These are phyloP conservation scores for Dendropsophus ebraccatus DNA, from an alignment of 2,113 vertebrate genomes.

Conservation along the genomic window DNA sequence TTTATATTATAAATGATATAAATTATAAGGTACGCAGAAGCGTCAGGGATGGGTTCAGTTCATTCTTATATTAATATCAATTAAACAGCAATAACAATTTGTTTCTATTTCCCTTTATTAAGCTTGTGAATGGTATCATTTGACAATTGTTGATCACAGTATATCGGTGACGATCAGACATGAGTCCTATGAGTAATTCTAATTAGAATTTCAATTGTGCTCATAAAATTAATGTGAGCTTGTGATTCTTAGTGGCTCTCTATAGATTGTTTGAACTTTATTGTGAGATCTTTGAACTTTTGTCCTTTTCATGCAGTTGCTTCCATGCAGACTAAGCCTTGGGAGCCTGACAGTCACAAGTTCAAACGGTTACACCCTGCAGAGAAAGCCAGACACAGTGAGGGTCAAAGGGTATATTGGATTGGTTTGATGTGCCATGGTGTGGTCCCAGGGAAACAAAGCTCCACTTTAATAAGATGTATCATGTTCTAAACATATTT, in stretches of 20 bases:
- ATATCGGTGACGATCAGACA: background rate
- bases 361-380: slow-evolving; percentile 43
- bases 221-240: background rate
- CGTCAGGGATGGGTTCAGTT: background rate
- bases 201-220: slow-evolving; percentile 18
- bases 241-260: slow-evolving; percentile 25
- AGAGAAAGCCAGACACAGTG: slow-evolving; percentile 28
- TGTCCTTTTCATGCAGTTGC: slow-evolving; percentile 36
- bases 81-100: background rate
- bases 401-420: slow-evolving; percentile 31
- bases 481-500: slow-evolving; percentile 1
- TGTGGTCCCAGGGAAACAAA: slow-evolving; percentile 34
- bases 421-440: slow-evolving; percentile 33
- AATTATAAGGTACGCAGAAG: background rate
- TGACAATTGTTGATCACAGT: slow-evolving; percentile 2
- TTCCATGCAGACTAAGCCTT: slow-evolving; percentile 38
- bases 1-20: background rate
- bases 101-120: background rate
- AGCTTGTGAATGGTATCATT: background rate
- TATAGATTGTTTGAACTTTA: slow-evolving; percentile 37
- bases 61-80: background rate
- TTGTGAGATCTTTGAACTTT: slow-evolving; percentile 49
- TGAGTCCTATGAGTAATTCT: slow-evolving; percentile 14
- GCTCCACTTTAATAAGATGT: slow-evolving; percentile 13
- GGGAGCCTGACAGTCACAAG: slow-evolving; percentile 29